Evolutionary conservation across 2,888 invertebrate genomes (phyloP).

Genomic region (Oxystoma pomonae): DNA sequence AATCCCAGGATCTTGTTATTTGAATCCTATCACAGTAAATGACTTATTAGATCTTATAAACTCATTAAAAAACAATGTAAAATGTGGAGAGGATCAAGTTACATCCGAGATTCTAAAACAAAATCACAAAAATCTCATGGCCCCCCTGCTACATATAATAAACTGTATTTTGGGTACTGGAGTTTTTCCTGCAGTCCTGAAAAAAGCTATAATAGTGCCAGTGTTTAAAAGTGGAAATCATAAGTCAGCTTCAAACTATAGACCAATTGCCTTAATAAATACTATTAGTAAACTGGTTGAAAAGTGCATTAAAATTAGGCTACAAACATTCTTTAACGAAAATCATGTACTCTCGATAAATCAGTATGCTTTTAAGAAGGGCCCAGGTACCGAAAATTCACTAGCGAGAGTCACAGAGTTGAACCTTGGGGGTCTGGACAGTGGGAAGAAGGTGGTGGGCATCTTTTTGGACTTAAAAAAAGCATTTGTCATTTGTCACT

Average conservation of each 20-base stretch:
- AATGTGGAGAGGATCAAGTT: not conserved
- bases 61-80: not conserved
- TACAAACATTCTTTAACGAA: too few relatives aligned
- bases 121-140: not conserved
- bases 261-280: slow-evolving; percentile 1
- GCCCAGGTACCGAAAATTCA: too few relatives aligned
- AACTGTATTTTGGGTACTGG: not conserved
- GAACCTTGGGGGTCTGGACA: not conserved
- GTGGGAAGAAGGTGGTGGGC: not conserved
- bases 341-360: too few relatives aligned
- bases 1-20: not conserved
- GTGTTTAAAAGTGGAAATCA: not conserved
- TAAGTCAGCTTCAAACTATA: not conserved
- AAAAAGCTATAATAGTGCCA: not conserved
- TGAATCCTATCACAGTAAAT: not conserved
- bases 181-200: not conserved
- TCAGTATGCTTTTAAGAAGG: too few relatives aligned
- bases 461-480: not conserved
- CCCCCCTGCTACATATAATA: not conserved
- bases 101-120: not conserved
- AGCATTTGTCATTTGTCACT: not conserved
- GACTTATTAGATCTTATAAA: not conserved
- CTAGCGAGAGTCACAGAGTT: not conserved
- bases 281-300: not conserved
- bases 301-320: slow-evolving; percentile 2